Percentiles rank a stretch among this genome's conserved stretches.
phyloP scores from a whole-genome alignment of 2,888 invertebrate species.

The Parnassius orleans region DNA sequence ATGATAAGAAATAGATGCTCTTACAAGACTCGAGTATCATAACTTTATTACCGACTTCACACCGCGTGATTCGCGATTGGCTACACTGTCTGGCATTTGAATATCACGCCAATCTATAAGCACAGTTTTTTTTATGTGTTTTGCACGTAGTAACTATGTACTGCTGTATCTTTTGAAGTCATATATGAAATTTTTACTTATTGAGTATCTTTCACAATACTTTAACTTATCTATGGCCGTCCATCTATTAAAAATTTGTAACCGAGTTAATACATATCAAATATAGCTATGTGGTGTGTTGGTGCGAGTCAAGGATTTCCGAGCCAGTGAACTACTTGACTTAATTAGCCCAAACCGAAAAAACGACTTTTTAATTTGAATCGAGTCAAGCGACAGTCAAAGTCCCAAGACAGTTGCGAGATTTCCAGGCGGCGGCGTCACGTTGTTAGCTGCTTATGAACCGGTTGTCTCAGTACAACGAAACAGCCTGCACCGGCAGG shows the following conservation, averaged over 20 bases:
- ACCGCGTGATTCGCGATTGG: constrained; percentile 16
- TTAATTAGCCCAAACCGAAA: constrained; percentile 35
- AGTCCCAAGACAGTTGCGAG: constrained; percentile 23
- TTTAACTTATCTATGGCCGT: neutral
- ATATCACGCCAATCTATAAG: constrained; percentile 7
- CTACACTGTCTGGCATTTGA: constrained; percentile 19
- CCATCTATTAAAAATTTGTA: too few relatives aligned
- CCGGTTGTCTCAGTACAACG: constrained; percentile 70
- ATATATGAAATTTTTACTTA: neutral
- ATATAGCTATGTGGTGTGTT: neutral
- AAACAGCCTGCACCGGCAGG: constrained; percentile 61
- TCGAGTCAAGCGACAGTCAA: constrained; percentile 33
- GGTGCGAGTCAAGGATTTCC: constrained; percentile 19
- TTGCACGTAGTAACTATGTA: neutral
- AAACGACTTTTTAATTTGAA: constrained; percentile 38
- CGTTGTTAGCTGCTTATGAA: constrained; percentile 37
- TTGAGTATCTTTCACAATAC: neutral
- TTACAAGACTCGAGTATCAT: neutral
- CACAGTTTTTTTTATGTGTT: neutral
- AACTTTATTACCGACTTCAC: constrained; percentile 12
- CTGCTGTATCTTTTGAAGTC: constrained; percentile 1
- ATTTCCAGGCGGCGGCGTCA: constrained; percentile 13
- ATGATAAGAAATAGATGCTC: neutral
- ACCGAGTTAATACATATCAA: too few relatives aligned
- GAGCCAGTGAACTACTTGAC: constrained; percentile 24